A percentile compares a stretch with the other conserved stretches of the same genome.
These are phyloP conservation scores for Athalia rosae DNA, from an alignment of 2,888 invertebrate species.

Conservation along the genomic window DNA sequence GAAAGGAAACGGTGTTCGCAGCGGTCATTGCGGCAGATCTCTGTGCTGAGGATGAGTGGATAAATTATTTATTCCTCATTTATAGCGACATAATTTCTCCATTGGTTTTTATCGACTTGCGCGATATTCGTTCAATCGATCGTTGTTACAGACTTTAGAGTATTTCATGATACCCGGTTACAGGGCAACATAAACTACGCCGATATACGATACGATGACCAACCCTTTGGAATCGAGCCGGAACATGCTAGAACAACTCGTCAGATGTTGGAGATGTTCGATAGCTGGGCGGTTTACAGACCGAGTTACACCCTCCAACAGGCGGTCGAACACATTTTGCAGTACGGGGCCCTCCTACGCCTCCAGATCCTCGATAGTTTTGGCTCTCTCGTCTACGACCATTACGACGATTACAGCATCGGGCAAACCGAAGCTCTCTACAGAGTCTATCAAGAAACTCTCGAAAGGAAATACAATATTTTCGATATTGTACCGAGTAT, in stretches of 20 bases:
- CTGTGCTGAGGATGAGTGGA: too few species aligned
- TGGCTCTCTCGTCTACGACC: constrained; percentile 58
- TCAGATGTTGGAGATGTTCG: constrained; percentile 46
- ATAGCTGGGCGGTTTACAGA: constrained; percentile 1
- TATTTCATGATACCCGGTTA: neutral
- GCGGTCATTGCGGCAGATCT: too few species aligned
- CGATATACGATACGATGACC: neutral
- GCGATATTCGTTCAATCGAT: too few species aligned
- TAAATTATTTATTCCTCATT: too few species aligned
- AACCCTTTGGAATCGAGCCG: neutral
- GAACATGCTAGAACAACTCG: constrained; percentile 46
- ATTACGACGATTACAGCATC: constrained; percentile 58
- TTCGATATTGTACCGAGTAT: constrained; percentile 56
- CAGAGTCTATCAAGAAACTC: constrained; percentile 54
- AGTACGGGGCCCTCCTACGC: constrained; percentile 55
- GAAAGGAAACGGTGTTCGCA: neutral
- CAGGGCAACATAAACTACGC: constrained; percentile 24
- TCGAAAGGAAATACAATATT: constrained; percentile 56
- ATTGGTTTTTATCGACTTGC: too few species aligned
- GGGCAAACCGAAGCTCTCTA: constrained; percentile 55
- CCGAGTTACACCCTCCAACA: constrained; percentile 53
- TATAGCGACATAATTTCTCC: too few species aligned
- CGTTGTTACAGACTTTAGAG: neutral
- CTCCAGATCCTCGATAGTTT: constrained; percentile 55
- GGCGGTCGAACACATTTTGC: constrained; percentile 55